Evolutionary conservation across 1,140 invertebrate genomes (phyloP), one percentile per base, ranked within the genome.

Genomic region (Polyergus mexicanus): DNA sequence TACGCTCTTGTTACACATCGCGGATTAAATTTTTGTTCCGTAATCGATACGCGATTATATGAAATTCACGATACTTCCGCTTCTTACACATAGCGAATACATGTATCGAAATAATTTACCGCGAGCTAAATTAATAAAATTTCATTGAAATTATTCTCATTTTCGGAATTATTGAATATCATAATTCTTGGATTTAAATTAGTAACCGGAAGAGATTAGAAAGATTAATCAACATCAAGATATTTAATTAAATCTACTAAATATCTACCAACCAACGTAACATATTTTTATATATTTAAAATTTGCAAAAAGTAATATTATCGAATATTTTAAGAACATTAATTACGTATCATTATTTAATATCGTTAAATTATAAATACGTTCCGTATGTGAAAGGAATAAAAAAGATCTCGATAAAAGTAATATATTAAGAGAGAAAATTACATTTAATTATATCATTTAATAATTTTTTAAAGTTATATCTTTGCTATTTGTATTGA

Each of bases 1-100:
- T 58, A 65, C 75, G 83, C 54, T 66, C 81, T 89, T 68, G 85
- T 89, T 89, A 80, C 47, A 32, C 75, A 35, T 51, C 16, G n/a
- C 22, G 32, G 22, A 11, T 78, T 54, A 47, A 78, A 2, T 28
- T 54, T 47, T 66, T 77, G 63, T 65, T 51, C 44, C 22, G 54
- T 38, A 76, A 83, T 63, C 69, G 71, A 76, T 75, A 75, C 16
- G 44, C 32, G 10, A 35, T 65, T 86, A 51, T 54, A 47, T 25
- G 7, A 56, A 4, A 13, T 11, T 69, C 11, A 1, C 25, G 19
- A 68, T 25, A 44, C 32, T 80, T 80, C n/a, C 32, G 13, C 7
- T 69, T 58, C 10, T 58, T 58, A 41, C 1, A 19, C 22, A 35
- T n/a, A 41, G 2, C 5, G 7, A 19, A 68, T 28, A 76, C 1